Evolutionary conservation across 2,113 vertebrate genomes (phyloP).

Genomic region (Lucifuga dentata): DNA sequence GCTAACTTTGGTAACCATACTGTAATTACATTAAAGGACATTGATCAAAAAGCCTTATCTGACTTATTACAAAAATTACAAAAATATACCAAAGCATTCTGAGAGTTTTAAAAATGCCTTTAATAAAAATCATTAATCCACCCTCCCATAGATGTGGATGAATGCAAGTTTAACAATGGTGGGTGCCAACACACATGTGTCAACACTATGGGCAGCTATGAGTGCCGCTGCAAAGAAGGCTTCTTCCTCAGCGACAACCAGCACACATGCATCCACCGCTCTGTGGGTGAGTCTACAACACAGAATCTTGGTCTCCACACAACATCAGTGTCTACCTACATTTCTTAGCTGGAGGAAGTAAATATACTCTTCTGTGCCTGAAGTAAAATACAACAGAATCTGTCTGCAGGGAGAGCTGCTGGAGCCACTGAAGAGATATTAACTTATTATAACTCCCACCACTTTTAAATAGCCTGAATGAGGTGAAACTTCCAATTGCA

Average conservation of each 20-base stretch:
- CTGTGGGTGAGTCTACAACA: conserved; percentile 86
- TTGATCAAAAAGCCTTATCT: not conserved
- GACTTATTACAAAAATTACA: too few species aligned
- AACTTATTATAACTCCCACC: not conserved
- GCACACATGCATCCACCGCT: conserved; percentile 97
- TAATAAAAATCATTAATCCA: conserved; percentile 12
- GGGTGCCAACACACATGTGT: conserved; percentile 96
- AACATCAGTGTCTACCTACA: not conserved
- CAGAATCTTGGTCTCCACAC: not conserved
- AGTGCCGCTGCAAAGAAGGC: conserved; percentile 93
- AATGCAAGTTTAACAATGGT: conserved; percentile 94
- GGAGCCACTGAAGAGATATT: too few species aligned
- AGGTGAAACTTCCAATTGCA: not conserved
- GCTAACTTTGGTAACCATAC: too few species aligned
- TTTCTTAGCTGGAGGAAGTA: not conserved
- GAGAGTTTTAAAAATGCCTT: conserved; percentile 19
- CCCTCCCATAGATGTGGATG: conserved; percentile 89
- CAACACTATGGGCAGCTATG: conserved; percentile 96
- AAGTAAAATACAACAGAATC: not conserved
- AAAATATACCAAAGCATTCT: conserved; percentile 6
- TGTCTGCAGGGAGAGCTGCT: too few species aligned
- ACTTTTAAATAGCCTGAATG: not conserved
- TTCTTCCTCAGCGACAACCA: conserved; percentile 99
- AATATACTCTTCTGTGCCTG: not conserved
- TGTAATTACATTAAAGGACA: too few species aligned